phyloP scores from a whole-genome alignment of 2,797 vertebrate species.

The Melanotaenia nigrans region DNA sequence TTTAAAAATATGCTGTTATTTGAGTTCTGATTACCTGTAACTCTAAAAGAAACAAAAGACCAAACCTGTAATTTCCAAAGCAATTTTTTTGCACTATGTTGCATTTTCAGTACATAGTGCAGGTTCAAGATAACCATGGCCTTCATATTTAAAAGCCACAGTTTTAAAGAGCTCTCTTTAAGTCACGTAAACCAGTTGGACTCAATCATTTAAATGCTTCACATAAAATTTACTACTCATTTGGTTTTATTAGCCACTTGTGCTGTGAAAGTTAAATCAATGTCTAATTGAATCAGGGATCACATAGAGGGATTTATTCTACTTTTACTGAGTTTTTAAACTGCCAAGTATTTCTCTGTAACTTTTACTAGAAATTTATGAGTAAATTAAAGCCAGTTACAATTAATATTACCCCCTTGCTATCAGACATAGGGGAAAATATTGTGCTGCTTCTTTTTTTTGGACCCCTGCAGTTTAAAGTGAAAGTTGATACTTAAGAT shows the following conservation, averaged over 20 bases:
- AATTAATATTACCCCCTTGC: slow-evolving; percentile 32
- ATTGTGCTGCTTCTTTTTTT: slow-evolving; percentile 28
- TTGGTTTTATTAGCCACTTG: slow-evolving; percentile 73
- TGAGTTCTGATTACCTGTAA: slow-evolving; percentile 40
- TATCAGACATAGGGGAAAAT: slow-evolving; percentile 7
- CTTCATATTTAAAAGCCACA: slow-evolving; percentile 48
- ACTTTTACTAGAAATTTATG: slow-evolving; percentile 49
- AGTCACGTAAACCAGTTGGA: slow-evolving; percentile 67
- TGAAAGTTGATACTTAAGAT: slow-evolving; percentile 5
- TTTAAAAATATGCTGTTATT: slow-evolving; percentile 46
- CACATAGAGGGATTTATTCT: slow-evolving; percentile 51
- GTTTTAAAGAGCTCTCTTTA: slow-evolving; percentile 68
- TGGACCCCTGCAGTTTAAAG: slow-evolving; percentile 22
- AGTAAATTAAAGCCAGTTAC: slow-evolving; percentile 58
- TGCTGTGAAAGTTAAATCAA: slow-evolving; percentile 74
- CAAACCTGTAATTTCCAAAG: slow-evolving; percentile 9
- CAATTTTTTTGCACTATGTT: slow-evolving; percentile 20
- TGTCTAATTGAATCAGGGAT: slow-evolving; percentile 69
- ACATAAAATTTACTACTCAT: slow-evolving; percentile 68
- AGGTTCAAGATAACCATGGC: slow-evolving; percentile 26
- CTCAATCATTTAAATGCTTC: slow-evolving; percentile 66
- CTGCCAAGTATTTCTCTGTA: slow-evolving; percentile 42
- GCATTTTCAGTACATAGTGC: slow-evolving; percentile 23
- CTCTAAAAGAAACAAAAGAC: slow-evolving; percentile 19
- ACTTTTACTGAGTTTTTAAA: slow-evolving; percentile 51